These are phyloP conservation scores for Vidua chalybeata DNA, from an alignment of 2,113 vertebrate species.

Conservation along the genomic window DNA sequence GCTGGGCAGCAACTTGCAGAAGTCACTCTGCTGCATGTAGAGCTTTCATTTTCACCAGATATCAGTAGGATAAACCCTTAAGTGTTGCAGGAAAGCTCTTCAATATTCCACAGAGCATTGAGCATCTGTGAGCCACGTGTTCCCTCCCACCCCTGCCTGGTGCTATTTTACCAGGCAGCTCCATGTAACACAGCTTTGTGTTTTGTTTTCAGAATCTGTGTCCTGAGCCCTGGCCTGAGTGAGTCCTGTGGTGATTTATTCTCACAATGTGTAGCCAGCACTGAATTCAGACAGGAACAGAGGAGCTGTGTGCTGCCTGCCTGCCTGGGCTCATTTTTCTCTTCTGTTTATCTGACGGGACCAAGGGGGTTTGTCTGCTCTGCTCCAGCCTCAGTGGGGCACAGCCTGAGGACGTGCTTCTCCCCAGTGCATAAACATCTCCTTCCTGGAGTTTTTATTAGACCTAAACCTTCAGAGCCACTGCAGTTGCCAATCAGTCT, in stretches of 20 bases:
- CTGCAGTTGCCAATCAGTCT: background rate
- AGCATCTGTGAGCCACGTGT: background rate
- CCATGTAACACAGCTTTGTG: background rate
- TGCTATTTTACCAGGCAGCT: background rate
- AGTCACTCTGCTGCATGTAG: background rate
- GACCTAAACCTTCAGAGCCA: background rate
- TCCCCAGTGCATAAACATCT: background rate
- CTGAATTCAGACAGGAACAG: background rate
- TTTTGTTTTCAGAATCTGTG: background rate
- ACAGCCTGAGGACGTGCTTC: background rate
- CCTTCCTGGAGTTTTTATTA: background rate
- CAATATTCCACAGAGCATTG: background rate
- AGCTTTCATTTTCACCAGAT: background rate
- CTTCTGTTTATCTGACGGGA: background rate
- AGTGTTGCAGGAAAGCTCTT: background rate
- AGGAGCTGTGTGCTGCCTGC: background rate
- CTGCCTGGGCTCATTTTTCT: background rate
- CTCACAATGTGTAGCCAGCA: accelerated
- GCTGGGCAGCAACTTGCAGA: background rate
- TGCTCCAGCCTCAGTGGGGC: conserved; percentile 9
- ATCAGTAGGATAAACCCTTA: background rate
- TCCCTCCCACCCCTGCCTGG: background rate
- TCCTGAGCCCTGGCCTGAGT: background rate
- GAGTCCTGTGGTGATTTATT: background rate
- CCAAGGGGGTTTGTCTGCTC: background rate